Evolutionary conservation across 2,113 vertebrate genomes (phyloP), one percentile per base, ranked within the genome.

Genomic region (Amia ocellicauda): DNA sequence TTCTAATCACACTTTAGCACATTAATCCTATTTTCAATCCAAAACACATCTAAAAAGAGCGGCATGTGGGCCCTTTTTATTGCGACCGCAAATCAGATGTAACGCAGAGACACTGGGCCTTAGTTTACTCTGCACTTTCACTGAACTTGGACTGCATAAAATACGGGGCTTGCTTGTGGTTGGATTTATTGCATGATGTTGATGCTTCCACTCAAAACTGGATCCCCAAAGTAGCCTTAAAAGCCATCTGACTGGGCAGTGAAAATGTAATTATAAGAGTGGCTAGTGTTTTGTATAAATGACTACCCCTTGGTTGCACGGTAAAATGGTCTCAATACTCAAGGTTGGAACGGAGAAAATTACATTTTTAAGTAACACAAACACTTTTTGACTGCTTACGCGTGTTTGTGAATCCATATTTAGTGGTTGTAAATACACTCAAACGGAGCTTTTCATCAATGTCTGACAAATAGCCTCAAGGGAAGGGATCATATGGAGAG

Each of bases 11-110:
- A 94, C 93, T 93, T 96, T 93, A 97, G 94, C 93, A 93, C 93
- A 97, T 98, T 97, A 98, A 99, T 98, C 94, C 96, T 93, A 94
- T 96, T 96, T 96, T 93, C 89, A 86, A 91, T 93, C 91, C 93
- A 91, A 94, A 95, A 94, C 91, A 95, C 90, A 94, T 93, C 90
- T 89, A 86, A 93, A 78, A 83, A 80, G 87, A 89, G 88, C 89
- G 82, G 89, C 90, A 89, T 91, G 89, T 91, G 91, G 87, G 86
- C 86, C 42, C 86, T 86, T 92, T 94, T 92, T 93, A 92, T 89
- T 93, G 92, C 91, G 93, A 93, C 90, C 85, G 88, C 93, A 92
- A 93, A 93, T 93, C 91, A 93, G 94, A 98, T 93, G 93, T 88
- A 94, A 89, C 86, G 85, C 91, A 94, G 93, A 93, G 91, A 85